A percentile compares a stretch with the other conserved stretches of the same genome.
These are phyloP conservation scores for Amblyteles armatorius DNA, from an alignment of 2,888 invertebrate genomes.

Conservation along the genomic window DNA sequence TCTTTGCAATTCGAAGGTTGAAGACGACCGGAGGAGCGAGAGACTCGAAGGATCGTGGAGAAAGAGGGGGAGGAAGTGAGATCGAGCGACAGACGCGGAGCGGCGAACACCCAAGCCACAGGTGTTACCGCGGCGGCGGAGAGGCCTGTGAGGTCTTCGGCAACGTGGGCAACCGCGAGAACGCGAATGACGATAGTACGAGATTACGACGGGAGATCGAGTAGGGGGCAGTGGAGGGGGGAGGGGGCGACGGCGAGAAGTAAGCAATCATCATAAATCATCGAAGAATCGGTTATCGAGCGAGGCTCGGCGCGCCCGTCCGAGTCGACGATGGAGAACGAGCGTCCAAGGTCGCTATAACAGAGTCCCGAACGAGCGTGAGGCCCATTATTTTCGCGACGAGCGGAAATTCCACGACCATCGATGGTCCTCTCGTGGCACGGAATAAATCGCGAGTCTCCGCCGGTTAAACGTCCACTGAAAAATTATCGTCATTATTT, in stretches of 20 bases:
- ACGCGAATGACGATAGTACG: conserved; percentile 22
- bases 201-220: conserved; percentile 22
- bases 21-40: neutral
- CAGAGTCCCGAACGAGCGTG: conserved; percentile 7
- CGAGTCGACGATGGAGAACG: conserved; percentile 42
- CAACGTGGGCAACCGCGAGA: conserved; percentile 9
- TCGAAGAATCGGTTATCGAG: conserved; percentile 72
- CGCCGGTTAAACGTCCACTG: neutral
- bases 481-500: neutral
- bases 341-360: conserved; percentile 47
- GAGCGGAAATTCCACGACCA: conserved; percentile 29
- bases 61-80: neutral
- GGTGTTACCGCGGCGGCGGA: conserved; percentile 50
- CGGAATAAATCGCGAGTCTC: conserved; percentile 7
- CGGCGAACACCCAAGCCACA: conserved; percentile 44
- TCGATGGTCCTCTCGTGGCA: neutral
- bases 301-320: conserved; percentile 20
- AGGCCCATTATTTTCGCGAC: conserved; percentile 38
- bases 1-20: neutral
- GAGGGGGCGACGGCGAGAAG: conserved; percentile 67
- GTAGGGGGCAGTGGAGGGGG: conserved; percentile 42
- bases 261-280: conserved; percentile 77
- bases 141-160: conserved; percentile 35
- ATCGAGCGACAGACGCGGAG: conserved; percentile 31
- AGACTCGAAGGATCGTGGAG: neutral